Percentiles rank a stretch among this genome's conserved stretches.
Evolutionary conservation across 1,140 invertebrate species (phyloP).

Genomic region (Plodia interpunctella): DNA sequence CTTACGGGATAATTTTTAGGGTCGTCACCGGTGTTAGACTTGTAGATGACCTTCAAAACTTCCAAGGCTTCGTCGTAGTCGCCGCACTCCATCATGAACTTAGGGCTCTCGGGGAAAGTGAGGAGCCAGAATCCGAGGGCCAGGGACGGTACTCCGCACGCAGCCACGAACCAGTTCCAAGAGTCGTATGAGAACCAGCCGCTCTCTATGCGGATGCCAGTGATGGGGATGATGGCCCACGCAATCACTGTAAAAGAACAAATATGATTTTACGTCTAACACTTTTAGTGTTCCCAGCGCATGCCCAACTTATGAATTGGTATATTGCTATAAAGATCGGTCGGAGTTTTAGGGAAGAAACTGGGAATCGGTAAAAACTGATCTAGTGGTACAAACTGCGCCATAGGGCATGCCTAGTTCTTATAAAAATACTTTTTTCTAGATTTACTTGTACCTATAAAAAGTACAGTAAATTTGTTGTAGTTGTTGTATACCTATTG

Average conservation of each 20-base stretch:
- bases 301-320: no score
- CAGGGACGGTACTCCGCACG: conserved; percentile 81
- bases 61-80: conserved; percentile 84
- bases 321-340: no score
- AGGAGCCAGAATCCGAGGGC: conserved; percentile 83
- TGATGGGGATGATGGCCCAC: conserved; percentile 84
- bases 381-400: no score
- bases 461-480: no score
- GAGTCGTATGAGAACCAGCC: conserved; percentile 81
- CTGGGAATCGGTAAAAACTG: no score
- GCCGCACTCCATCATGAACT: conserved; percentile 87
- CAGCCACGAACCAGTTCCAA: conserved; percentile 86
- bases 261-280: no score
- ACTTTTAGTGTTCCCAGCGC: no score
- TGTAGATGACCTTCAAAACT: conserved; percentile 83
- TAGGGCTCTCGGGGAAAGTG: conserved; percentile 91
- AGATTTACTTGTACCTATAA: no score
- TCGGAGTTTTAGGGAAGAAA: no score
- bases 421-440: no score
- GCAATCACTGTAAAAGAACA: conserved; percentile 79
- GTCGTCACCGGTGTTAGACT: conserved; percentile 82
- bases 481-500: no score
- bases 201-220: conserved; percentile 77
- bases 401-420: no score
- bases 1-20: conserved; percentile 82